Base-by-base conservation (phyloP, 2,797 vertebrate genomes). In the Urophycis tenuis region DNA sequence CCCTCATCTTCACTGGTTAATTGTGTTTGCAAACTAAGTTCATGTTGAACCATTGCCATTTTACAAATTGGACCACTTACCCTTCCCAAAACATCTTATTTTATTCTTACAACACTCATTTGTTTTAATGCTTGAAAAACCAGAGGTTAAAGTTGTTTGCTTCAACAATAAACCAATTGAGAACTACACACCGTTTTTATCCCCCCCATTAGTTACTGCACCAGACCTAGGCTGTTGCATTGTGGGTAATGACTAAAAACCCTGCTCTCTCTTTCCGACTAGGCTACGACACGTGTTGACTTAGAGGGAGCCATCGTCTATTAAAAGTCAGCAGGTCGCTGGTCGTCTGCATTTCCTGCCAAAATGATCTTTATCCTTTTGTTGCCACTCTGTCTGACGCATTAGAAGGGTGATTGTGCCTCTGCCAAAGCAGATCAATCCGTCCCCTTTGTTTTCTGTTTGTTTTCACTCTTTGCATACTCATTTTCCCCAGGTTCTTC, bases 51-150 rank as follows among this genome's bases (percentile, higher is more conserved):
- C 60, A 29, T 29, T 67, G 11, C 9, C 60, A 29, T 11, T 67
- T 12, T 67, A 67, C 60, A 67, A 67, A 67, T 67, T 67, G 60
- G n/a, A 25, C 60, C 60, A 64, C 53, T 64, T 64, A 64, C n/a
- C 53, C 53, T 64, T 11, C 53, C 53, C 22, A 2, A 29, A 64
- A 29, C 53, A 25, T 64, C 53, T 64, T 64, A 5, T 22, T n/a
- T 53, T 7, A n/a, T 53, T 53, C 49, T n/a, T n/a, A 53, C 19
- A 2, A 53, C 19, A 15, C 19, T n/a, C 7, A 29, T 64, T 64
- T 64, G n/a, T 64, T 60, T 60, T 29, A 67, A 29, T 25, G 60
- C 53, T n/a, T 60, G 60, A 25, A 67, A 67, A 67, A 67, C 25
- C 12, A 67, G 25, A 67, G 60, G 60, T 67, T 67, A 67, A 29